Percentiles rank a stretch among this genome's conserved stretches.
Evolutionary conservation across 2,888 invertebrate species (phyloP).

Genomic region (Neoscelio sp.): DNA sequence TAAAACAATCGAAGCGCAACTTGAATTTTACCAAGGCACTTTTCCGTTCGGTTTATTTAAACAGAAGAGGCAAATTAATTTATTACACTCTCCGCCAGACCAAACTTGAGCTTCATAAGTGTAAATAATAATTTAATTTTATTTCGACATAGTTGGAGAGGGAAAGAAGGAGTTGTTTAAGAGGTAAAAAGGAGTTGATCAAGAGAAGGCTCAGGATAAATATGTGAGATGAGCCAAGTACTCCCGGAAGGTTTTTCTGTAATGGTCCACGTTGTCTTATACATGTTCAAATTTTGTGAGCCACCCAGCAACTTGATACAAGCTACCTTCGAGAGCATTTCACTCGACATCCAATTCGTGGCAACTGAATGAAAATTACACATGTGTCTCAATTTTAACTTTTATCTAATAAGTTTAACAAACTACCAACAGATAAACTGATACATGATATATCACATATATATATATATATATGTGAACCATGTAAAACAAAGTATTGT

Average conservation of each 20-base stretch:
- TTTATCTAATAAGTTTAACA: conserved; percentile 1
- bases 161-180: no score
- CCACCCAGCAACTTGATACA: conserved; percentile 45
- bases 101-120: conserved; percentile 22
- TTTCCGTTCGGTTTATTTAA: conserved; percentile 50
- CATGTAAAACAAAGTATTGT: no score
- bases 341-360: conserved; percentile 35
- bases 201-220: no score
- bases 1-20: conserved; percentile 57
- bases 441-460: no score
- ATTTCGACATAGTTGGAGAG: no score
- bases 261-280: conserved; percentile 41
- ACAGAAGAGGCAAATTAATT: conserved; percentile 26
- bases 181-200: not conserved
- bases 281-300: conserved; percentile 51
- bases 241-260: conserved; percentile 50
- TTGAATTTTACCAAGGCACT: conserved; percentile 15
- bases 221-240: conserved; percentile 36
- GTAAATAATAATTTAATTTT: conserved; percentile 35
- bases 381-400: conserved; percentile 1
- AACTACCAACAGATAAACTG: not conserved
- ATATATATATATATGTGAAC: no score
- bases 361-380: conserved; percentile 26
- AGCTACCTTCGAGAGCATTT: conserved; percentile 44
- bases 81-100: conserved; percentile 32